phyloP scores from a whole-genome alignment of 2,888 invertebrate genomes.

The Mylabris sibirica region DNA sequence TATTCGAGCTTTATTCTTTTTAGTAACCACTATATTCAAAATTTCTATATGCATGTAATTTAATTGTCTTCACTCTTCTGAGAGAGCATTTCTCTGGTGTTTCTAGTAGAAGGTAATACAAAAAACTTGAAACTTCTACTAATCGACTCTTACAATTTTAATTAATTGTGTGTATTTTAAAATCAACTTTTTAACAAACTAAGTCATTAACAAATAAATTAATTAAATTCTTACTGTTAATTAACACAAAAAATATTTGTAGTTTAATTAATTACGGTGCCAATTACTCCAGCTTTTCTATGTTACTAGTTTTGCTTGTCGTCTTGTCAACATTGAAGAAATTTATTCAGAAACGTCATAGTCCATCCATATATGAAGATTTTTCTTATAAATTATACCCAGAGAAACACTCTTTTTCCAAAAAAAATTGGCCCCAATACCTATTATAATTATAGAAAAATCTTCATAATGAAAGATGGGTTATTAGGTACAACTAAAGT shows the following conservation, averaged over 20 bases:
- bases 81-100: slow-evolving; percentile 43
- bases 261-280: not conserved
- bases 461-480: not conserved
- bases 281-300: not conserved
- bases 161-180: not conserved
- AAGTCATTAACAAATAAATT: not conserved
- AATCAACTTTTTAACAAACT: no score
- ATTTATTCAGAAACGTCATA: not conserved
- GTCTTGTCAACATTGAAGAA: not conserved
- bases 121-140: not conserved
- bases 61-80: slow-evolving; percentile 55
- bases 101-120: slow-evolving; percentile 36
- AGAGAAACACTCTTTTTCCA: not conserved
- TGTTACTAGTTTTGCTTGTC: not conserved
- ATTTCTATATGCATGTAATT: slow-evolving; percentile 52
- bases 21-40: slow-evolving; percentile 54
- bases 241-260: not conserved
- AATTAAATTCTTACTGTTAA: not conserved
- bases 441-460: slow-evolving; percentile 8
- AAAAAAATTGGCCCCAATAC: not conserved
- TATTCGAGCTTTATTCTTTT: slow-evolving; percentile 46
- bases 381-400: not conserved
- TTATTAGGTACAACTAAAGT: not conserved
- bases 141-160: not conserved
- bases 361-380: not conserved